Evolutionary conservation across 2,113 vertebrate genomes (phyloP).

Genomic region (Crotalus viridis): DNA sequence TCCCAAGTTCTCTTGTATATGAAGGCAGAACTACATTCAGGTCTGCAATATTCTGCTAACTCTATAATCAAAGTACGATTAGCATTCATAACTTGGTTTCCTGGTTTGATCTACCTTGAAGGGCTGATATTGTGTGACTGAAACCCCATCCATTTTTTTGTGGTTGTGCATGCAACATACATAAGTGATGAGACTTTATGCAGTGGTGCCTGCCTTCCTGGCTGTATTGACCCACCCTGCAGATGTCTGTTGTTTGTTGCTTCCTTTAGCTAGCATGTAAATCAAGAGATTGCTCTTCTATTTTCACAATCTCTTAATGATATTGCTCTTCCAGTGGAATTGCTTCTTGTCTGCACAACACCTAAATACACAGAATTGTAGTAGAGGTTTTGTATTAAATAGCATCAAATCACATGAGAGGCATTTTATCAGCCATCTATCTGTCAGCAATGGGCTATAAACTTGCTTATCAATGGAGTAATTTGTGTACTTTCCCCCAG

Average conservation of each 20-base stretch:
- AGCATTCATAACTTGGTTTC: not conserved
- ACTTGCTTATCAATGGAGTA: not conserved
- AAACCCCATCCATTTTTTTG: not conserved
- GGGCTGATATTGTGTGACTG: not conserved
- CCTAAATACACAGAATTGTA: not conserved
- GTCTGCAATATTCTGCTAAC: not conserved
- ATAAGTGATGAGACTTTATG: not conserved
- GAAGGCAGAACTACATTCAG: not conserved
- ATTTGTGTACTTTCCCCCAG: slow-evolving; percentile 8
- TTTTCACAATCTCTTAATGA: not conserved
- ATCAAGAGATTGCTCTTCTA: slow-evolving; percentile 2
- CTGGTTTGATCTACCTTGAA: not conserved
- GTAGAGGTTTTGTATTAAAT: not conserved
- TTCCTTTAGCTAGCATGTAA: slow-evolving; percentile 21
- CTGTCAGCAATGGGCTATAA: not conserved
- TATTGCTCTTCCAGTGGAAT: not conserved
- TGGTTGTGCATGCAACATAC: not conserved
- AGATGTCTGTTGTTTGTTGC: not conserved
- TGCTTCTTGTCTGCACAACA: not conserved
- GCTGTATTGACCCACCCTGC: not conserved
- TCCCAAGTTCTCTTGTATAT: not conserved
- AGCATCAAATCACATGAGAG: not conserved
- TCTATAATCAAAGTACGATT: not conserved
- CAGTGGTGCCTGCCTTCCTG: not conserved
- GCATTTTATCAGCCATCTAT: rapidly evolving